Percentiles rank a stretch among this genome's conserved stretches.
Conservation (phyloP, 2,888 invertebrate species). For the Synergus itoensis region DNA sequence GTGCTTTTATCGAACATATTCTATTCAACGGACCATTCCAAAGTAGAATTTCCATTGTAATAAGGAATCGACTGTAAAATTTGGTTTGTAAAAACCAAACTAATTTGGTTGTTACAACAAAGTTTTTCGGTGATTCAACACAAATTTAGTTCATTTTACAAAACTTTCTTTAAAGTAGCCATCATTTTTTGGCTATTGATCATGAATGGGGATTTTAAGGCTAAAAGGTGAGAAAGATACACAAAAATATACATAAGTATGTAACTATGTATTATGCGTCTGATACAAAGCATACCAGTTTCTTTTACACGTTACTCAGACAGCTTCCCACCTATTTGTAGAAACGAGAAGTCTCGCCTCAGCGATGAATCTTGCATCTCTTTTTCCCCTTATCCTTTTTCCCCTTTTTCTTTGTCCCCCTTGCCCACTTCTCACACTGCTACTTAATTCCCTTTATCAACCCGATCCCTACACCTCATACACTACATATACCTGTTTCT, state of each 20-base stretch:
- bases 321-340: not conserved
- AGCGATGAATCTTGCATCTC: not conserved
- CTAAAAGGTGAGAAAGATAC: not conserved
- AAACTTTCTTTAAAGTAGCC: too few relatives aligned
- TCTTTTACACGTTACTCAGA: not conserved
- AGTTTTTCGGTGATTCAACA: too few relatives aligned
- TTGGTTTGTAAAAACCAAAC: too few relatives aligned
- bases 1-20: slow-evolving; percentile 49
- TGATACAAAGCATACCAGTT: not conserved
- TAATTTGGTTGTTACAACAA: too few relatives aligned
- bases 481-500: not conserved
- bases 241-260: not conserved
- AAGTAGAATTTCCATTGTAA: not conserved
- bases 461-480: not conserved
- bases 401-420: too few relatives aligned
- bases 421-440: not conserved
- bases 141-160: too few relatives aligned
- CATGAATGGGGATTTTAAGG: not conserved
- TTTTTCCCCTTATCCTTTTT: not conserved
- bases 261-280: not conserved
- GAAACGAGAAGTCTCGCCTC: not conserved
- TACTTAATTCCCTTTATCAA: not conserved
- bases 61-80: not conserved
- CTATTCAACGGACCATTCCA: not conserved
- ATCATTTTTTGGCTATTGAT: too few relatives aligned